A percentile compares a stretch with the other conserved stretches of the same genome.
Conservation (phyloP, 2,888 invertebrate genomes). For the Tetragonula carbonaria region DNA sequence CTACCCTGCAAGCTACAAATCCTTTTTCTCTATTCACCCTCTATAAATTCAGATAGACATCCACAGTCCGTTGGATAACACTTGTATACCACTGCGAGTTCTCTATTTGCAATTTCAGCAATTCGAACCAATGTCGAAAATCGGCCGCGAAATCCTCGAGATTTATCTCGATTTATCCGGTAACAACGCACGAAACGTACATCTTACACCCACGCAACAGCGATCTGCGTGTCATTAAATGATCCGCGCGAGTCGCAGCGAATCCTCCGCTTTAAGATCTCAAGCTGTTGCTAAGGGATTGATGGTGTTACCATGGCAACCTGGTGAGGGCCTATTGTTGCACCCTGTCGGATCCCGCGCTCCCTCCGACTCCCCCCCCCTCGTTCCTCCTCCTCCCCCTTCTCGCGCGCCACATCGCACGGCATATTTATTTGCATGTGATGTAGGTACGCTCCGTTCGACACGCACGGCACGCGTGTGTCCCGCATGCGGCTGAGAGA, state of each 20-base stretch:
- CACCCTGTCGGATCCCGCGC: constrained; percentile 75
- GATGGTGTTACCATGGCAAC: constrained; percentile 83
- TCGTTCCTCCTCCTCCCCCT: no score
- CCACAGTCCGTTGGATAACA: no score
- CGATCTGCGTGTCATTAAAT: constrained; percentile 71
- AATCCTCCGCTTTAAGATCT: constrained; percentile 83
- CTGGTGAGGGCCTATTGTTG: constrained; percentile 82
- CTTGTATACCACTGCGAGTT: no score
- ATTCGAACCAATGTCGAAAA: background rate
- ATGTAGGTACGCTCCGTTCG: constrained; percentile 68
- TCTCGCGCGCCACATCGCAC: constrained; percentile 59
- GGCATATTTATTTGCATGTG: constrained; percentile 83
- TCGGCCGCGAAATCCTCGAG: background rate
- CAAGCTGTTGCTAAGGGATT: constrained; percentile 84
- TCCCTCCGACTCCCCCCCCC: no score
- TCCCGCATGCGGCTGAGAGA: constrained; percentile 26
- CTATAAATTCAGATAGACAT: no score
- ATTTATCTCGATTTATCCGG: background rate
- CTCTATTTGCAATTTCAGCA: background rate
- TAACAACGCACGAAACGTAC: background rate
- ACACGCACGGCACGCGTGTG: constrained; percentile 67
- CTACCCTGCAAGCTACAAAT: no score
- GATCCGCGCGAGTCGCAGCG: constrained; percentile 71
- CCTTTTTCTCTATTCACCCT: no score
- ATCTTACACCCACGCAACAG: constrained; percentile 11